Conservation (phyloP, 2,888 invertebrate genomes). For the Trissolcus brochymenae region DNA sequence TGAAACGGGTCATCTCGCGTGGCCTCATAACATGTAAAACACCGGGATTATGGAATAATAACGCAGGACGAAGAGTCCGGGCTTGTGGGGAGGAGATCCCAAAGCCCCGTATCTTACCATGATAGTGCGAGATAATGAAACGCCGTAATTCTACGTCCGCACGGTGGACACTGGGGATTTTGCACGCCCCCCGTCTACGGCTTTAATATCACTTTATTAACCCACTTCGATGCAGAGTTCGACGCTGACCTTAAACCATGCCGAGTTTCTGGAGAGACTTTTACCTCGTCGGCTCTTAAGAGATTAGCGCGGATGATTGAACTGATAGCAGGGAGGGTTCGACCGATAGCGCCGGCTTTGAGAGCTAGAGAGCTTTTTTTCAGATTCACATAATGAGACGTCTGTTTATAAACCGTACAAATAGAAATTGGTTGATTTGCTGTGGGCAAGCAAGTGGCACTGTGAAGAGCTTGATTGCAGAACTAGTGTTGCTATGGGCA, state of each 20-base stretch:
- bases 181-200: conserved; percentile 67
- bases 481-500: neutral
- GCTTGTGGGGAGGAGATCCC: conserved; percentile 9
- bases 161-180: conserved; percentile 70
- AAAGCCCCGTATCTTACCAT: conserved; percentile 48
- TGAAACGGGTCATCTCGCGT: conserved; percentile 62
- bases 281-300: conserved; percentile 10
- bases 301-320: conserved; percentile 46
- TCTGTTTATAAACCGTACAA: neutral
- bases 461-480: conserved; percentile 10
- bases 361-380: conserved; percentile 16
- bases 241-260: conserved; percentile 41
- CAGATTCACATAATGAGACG: conserved; percentile 8
- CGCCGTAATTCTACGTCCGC: conserved; percentile 66
- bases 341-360: neutral
- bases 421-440: conserved; percentile 10
- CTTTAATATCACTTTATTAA: conserved; percentile 75
- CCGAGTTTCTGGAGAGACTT: conserved; percentile 15
- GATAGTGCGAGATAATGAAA: conserved; percentile 69
- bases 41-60: conserved; percentile 71
- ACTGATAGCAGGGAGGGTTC: conserved; percentile 28
- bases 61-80: conserved; percentile 49
- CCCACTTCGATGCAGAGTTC: conserved; percentile 66
- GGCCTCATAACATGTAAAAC: conserved; percentile 69
- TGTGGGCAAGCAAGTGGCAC: neutral